These are phyloP conservation scores for Chaetura pelagica DNA, from an alignment of 2,113 vertebrate genomes.

Conservation along the genomic window DNA sequence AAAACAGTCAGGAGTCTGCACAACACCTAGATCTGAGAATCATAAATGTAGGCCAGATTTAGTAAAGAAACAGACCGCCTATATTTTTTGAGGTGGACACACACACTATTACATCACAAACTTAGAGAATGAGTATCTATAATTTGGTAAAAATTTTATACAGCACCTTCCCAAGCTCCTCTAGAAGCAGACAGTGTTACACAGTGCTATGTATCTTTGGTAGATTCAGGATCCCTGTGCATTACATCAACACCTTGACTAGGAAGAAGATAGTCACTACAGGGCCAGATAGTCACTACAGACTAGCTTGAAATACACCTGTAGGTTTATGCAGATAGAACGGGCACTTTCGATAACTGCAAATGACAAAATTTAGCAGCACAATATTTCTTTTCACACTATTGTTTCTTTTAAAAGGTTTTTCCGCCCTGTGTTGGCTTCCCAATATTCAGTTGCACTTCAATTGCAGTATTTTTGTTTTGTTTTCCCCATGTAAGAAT, in stretches of 20 bases:
- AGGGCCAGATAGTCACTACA: neutral
- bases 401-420: neutral
- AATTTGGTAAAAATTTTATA: neutral
- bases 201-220: neutral
- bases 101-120: neutral
- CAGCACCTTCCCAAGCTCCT: neutral
- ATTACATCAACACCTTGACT: neutral
- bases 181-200: neutral
- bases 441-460: neutral
- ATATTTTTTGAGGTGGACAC: neutral
- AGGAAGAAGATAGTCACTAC: neutral
- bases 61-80: neutral
- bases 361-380: neutral
- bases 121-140: neutral
- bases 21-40: neutral
- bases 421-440: neutral
- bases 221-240: neutral
- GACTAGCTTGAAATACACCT: neutral
- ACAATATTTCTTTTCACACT: neutral
- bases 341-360: neutral
- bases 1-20: neutral
- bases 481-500: neutral
- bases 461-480: neutral
- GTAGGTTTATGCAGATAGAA: neutral
- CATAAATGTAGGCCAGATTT: neutral